These are phyloP conservation scores for Varroa destructor DNA, from an alignment of 1,140 invertebrate species.

Conservation along the genomic window DNA sequence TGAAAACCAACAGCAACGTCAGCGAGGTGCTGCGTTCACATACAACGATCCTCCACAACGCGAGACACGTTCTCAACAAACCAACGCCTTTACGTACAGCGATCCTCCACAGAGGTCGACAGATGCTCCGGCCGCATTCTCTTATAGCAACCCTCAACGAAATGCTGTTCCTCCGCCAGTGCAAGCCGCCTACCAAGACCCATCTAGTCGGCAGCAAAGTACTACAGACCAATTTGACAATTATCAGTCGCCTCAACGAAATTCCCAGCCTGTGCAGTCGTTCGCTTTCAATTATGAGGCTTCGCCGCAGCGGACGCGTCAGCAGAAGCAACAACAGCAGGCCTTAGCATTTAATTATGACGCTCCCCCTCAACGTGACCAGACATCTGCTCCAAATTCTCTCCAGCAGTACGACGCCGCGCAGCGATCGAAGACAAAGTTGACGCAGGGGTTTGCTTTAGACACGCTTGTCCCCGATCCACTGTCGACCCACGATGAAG, in stretches of 20 bases:
- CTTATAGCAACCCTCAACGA: slow-evolving; percentile 3
- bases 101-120: no score
- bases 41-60: no score
- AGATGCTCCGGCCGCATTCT: neutral
- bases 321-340: neutral
- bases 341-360: slow-evolving; percentile 1
- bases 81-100: no score
- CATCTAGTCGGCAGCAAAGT: no score
- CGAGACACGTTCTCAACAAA: no score
- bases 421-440: neutral
- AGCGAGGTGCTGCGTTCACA: no score
- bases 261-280: no score
- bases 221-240: no score
- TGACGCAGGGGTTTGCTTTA: neutral
- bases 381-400: neutral
- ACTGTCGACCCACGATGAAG: neutral
- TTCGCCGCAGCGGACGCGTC: neutral
- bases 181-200: no score
- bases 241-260: no score
- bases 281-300: slow-evolving; percentile 12
- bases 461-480: slow-evolving; percentile 14
- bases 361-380: neutral
- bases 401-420: slow-evolving; percentile 16
- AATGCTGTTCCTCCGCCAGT: neutral
- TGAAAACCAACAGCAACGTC: neutral